Evolutionary conservation across 2,888 invertebrate species (phyloP), one percentile per base, ranked within the genome.

Genomic region (Cephus rjabovi): DNA sequence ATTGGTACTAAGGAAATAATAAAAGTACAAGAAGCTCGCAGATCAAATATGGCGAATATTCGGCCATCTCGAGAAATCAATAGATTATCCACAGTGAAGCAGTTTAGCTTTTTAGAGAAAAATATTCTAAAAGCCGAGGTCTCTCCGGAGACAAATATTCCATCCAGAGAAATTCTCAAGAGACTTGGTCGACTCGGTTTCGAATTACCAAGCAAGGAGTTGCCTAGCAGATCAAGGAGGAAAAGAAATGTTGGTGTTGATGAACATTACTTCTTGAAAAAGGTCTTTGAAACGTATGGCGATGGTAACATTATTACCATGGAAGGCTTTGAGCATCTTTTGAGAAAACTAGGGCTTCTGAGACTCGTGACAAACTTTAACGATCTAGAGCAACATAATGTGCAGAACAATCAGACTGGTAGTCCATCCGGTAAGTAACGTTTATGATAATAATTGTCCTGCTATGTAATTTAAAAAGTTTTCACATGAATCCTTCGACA

Each of bases 281-380:
- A 95, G 89, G 93, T 96, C 77, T 96, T 96, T 89, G 92, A 93
- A 71, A 92, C 93, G 86, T 96, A 94, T 86, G 95, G 96, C 0
- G 94, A 95, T 86, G 94, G 93, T 0, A 92, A 93, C 11, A 93
- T 92, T 69, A 93, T 95, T 92, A 94, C 94, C 12, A 94, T 96
- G 92, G 93, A 93, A 6, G 95, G 95, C n/a, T 96, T 97, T 85
- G 94, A 95, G 82, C 93, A 92, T 76, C 93, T 96, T 92, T 92
- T 96, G 12, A 92, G 92, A 76, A 94, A 93, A 73, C 86, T 96
- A 82, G 93, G 94, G 31, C 91, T 95, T 4, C 90, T 93, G 77
- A 93, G 93, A 79, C 89, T 95, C 81, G 89, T 94, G 34, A 90
- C 92, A 15, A 93, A 93, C 30, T 92, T 92, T 0, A 86, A 89